phyloP scores from a whole-genome alignment of 2,888 invertebrate genomes.

The Podotricha telesiphe region DNA sequence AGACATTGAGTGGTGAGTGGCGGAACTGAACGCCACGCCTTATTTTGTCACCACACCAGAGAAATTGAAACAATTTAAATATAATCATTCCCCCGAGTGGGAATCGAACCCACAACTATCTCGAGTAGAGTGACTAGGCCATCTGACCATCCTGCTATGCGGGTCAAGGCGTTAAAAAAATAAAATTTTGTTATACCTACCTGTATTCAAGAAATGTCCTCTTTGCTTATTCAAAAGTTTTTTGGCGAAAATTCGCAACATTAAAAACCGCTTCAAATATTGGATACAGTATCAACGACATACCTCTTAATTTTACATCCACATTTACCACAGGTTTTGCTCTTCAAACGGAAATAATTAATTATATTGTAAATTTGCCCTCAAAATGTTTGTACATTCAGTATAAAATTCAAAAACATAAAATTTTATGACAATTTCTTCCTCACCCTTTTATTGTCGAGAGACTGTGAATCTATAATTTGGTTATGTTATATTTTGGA shows the following conservation, averaged over 20 bases:
- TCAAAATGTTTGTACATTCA: not conserved
- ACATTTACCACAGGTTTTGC: not conserved
- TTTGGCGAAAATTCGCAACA: no score
- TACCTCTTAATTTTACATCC: not conserved
- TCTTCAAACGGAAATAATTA: not conserved
- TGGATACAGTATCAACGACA: not conserved
- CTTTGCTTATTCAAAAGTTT: no score
- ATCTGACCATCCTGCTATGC: no score
- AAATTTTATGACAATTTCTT: not conserved
- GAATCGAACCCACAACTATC: no score
- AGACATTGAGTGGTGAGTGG: no score
- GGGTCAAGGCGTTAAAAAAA: no score
- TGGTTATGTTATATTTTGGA: not conserved
- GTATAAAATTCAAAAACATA: not conserved
- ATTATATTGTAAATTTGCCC: not conserved
- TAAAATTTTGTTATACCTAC: not conserved
- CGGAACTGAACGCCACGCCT: no score
- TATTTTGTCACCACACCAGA: no score
- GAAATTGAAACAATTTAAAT: no score
- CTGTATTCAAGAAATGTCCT: no score
- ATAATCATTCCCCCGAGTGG: no score
- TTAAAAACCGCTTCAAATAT: not conserved
- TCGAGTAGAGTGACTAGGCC: no score
- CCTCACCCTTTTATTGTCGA: not conserved
- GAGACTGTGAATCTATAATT: not conserved